These are phyloP conservation scores for Sibirionetta formosa DNA, from an alignment of 2,797 vertebrate species.

Conservation along the genomic window DNA sequence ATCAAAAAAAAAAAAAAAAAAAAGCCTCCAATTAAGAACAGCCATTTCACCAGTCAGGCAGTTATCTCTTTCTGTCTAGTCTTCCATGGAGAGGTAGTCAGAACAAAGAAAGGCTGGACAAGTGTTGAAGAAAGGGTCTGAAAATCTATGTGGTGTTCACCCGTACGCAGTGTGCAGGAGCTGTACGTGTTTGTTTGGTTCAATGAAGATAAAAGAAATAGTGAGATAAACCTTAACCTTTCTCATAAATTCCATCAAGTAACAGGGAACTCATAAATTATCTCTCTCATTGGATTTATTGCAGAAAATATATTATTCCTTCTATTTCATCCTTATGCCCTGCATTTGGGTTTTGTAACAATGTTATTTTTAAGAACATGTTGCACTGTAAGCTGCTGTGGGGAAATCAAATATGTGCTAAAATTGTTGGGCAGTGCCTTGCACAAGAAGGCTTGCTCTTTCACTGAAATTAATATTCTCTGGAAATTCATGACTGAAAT, in stretches of 20 bases:
- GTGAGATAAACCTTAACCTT: fast-evolving
- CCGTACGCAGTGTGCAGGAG: neutral
- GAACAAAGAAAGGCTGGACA: neutral
- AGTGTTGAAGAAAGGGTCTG: neutral
- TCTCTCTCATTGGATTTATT: neutral
- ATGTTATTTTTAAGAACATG: neutral
- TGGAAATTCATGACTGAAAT: neutral
- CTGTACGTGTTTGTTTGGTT: neutral
- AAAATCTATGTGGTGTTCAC: neutral
- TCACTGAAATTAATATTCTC: neutral
- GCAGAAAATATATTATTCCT: neutral
- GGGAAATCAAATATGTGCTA: neutral
- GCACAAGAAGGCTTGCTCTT: neutral
- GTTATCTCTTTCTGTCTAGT: neutral
- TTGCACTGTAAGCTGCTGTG: neutral
- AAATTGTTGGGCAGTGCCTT: neutral
- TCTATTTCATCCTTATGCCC: neutral
- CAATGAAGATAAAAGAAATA: neutral
- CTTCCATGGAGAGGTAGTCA: neutral
- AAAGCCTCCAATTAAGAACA: neutral
- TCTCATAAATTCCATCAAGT: neutral
- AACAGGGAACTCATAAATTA: neutral
- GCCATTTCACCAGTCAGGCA: neutral
- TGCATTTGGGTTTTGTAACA: neutral
- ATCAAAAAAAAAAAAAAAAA: fast-evolving